Evolutionary conservation across 2,888 invertebrate species (phyloP), one percentile per base, ranked within the genome.

Genomic region (Cosmorhoe ocellata): DNA sequence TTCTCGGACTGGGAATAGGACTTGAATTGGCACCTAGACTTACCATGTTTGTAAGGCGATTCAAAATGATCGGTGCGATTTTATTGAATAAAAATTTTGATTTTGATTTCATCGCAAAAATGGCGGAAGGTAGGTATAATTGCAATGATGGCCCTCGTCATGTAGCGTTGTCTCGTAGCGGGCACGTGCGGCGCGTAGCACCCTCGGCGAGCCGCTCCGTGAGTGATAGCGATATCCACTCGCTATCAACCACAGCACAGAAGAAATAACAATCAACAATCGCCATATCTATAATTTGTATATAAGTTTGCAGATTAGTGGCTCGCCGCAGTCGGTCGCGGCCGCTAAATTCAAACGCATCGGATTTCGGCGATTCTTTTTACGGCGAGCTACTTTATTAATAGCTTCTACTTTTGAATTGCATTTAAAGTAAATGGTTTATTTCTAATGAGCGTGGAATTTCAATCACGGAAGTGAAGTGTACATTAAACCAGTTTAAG

Each of bases 251-350:
- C 32, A n/a, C n/a, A n/a, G n/a, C 38, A 48, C 48, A 53, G 47
- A 28, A 13, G 6, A n/a, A 13, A 9, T 8, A 32, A 37, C 32
- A 51, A 36, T 41, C 6, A 8, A 12, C 6, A 31, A 31, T 9
- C 24, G 12, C 12, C 10, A n/a, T 51, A 42, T n/a, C 37, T 45
- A 45, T 44, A 43, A 42, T 56, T 50, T 46, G 61, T 71, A 71
- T 70, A 73, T 62, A 71, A 66, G 34, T 48, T 58, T 41, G 59
- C 50, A 44, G 55, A 57, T 59, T 64, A 63, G 47, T 50, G 61
- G 50, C 52, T 60, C 37, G 27, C 40, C 59, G 62, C 71, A 74
- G 69, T 72, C 67, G 60, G 63, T 56, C 64, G 61, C 60, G 61
- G 58, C 54, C 44, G 44, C 52, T 63, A 59, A 58, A 61, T 64